These are phyloP conservation scores for Oreocharis arfaki DNA, from an alignment of 2,113 vertebrate species.

Conservation along the genomic window DNA sequence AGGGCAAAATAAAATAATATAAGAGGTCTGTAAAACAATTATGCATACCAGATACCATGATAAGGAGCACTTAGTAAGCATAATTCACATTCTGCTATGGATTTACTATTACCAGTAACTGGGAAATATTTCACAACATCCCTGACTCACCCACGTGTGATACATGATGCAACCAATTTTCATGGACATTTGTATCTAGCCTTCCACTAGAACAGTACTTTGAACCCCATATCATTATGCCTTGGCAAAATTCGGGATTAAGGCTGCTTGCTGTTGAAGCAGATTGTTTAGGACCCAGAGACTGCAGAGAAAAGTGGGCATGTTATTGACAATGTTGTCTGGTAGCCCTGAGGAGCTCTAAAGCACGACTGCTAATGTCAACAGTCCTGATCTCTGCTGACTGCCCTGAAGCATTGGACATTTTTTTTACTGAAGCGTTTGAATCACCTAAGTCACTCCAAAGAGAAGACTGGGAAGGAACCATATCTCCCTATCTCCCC, in stretches of 20 bases:
- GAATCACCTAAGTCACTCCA: background rate
- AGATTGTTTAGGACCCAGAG: background rate
- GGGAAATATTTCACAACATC: slow-evolving; percentile 1
- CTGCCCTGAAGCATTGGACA: background rate
- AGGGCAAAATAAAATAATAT: background rate
- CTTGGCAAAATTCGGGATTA: background rate
- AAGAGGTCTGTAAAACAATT: background rate
- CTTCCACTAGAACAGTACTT: background rate
- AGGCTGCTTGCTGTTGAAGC: background rate
- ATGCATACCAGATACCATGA: background rate
- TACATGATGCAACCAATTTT: background rate
- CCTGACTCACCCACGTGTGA: background rate
- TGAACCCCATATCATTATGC: background rate
- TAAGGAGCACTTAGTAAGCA: background rate
- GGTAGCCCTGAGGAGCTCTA: background rate
- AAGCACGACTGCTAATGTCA: background rate
- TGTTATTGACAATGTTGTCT: background rate
- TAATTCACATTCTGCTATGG: background rate
- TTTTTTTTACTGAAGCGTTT: background rate
- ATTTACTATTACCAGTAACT: background rate
- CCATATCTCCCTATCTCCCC: background rate
- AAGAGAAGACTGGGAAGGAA: background rate
- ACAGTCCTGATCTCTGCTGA: background rate
- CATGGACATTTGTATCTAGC: background rate
- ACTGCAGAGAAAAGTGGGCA: background rate